Evolutionary conservation across 1,140 invertebrate species (phyloP), one percentile per base, ranked within the genome.

Genomic region (Coelopa frigida): DNA sequence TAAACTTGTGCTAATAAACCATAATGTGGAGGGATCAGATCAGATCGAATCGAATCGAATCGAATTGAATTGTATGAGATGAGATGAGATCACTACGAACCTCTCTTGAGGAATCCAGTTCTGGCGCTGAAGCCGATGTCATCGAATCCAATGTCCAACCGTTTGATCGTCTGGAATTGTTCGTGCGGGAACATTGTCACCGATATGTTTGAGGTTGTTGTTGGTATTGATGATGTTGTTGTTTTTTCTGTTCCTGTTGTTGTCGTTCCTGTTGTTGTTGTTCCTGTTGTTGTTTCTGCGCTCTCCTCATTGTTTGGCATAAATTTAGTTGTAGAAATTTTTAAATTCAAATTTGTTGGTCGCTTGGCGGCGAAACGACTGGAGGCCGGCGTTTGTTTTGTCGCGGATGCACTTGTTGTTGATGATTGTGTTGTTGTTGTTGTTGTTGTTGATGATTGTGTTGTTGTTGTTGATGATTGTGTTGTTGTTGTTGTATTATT

Each of bases 311-410:
- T n/a, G n/a, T n/a, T n/a, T n/a, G n/a, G n/a, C n/a, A n/a, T n/a
- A n/a, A n/a, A n/a, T n/a, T n/a, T n/a, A n/a, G n/a, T n/a, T n/a
- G n/a, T n/a, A n/a, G 24, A 27, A 17, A 29, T 29, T 17, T 42
- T 42, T 27, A 43, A 43, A 43, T 43, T 18, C 8, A 43, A 10
- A 31, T 29, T 29, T 43, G 31, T 29, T 12, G 41, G 41, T 31
- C 33, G 31, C n/a, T 31, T 27, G 1, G n/a, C 14, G 26, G 33
- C 21, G 8, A 43, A 21, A 26, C 41, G 22, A 21, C 17, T 43
- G n/a, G n/a, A 18, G n/a, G 23, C 17, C 7, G 26, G 24, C 20
- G 40, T 43, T 14, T 26, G 41, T 31, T 26, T 43, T 23, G 41
- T 43, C 15, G 38, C 36, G 5, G 17, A 8, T 10, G 33, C 17